phyloP scores from a whole-genome alignment of 2,113 vertebrate species.

The Rhineura floridana region DNA sequence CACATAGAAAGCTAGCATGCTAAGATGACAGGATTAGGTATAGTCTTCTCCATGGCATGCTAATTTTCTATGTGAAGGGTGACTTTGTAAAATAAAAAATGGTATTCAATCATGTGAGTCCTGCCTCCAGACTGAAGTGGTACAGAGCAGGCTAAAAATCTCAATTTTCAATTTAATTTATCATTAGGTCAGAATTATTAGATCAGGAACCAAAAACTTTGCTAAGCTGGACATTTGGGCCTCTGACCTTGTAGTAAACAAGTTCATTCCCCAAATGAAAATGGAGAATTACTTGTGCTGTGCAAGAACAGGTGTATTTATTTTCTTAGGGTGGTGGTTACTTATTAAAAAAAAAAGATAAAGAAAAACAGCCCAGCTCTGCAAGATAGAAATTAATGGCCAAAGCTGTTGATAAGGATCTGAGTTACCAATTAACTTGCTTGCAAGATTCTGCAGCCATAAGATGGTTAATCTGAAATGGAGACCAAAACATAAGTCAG shows the following conservation, averaged over 20 bases:
- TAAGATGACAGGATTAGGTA: background rate
- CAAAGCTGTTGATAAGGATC: constrained; percentile 56
- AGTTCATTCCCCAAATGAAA: background rate
- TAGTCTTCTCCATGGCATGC: background rate
- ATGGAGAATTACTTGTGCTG: background rate
- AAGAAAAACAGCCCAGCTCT: constrained; percentile 11
- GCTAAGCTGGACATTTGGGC: background rate
- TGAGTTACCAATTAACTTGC: constrained; percentile 68
- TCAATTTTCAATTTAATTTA: background rate
- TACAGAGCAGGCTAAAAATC: too few species aligned
- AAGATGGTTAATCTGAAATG: constrained; percentile 25
- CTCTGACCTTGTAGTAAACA: background rate
- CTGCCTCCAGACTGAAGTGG: background rate
- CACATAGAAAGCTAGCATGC: background rate
- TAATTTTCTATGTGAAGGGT: background rate
- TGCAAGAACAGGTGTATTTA: constrained; percentile 49
- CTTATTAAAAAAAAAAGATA: constrained; percentile 58
- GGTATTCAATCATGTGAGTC: background rate
- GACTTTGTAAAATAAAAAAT: too few species aligned
- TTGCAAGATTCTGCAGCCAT: constrained; percentile 43
- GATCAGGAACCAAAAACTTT: background rate
- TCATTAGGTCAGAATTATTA: background rate
- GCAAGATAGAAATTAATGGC: constrained; percentile 51
- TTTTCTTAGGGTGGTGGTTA: constrained; percentile 52
- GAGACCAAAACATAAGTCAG: constrained; percentile 54